Conservation (phyloP, 2,888 invertebrate genomes). For the Cerastoderma edule region DNA sequence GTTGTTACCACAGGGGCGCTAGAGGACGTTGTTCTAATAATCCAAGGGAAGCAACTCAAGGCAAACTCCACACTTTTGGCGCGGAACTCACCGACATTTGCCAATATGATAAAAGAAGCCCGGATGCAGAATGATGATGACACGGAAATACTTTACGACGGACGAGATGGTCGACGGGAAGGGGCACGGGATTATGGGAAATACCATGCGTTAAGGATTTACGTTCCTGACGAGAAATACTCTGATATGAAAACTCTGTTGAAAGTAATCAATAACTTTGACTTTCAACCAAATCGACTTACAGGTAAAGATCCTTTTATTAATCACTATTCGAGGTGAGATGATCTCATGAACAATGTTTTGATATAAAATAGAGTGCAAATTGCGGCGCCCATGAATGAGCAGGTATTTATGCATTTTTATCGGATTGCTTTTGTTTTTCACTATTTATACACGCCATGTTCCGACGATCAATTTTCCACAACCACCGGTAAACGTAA, state of each 20-base stretch:
- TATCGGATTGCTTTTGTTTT: no score
- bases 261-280: not conserved
- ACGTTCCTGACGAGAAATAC: slow-evolving; percentile 1
- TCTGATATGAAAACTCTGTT: slow-evolving; percentile 3
- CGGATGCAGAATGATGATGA: not conserved
- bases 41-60: slow-evolving; percentile 3
- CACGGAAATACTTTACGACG: not conserved
- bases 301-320: slow-evolving; percentile 8
- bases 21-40: not conserved
- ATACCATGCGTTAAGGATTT: not conserved
- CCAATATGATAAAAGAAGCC: slow-evolving; percentile 6
- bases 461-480: no score
- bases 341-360: no score
- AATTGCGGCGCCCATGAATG: no score
- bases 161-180: not conserved
- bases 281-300: not conserved
- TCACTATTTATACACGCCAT: no score
- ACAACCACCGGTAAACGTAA: no score
- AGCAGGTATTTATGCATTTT: no score
- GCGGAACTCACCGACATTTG: slow-evolving; percentile 1
- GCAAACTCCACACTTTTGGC: slow-evolving; percentile 8
- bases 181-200: not conserved
- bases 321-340: no score
- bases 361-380: no score
- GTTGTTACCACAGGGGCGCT: no score